Evolutionary conservation across 2,888 invertebrate genomes (phyloP), one percentile per base, ranked within the genome.

Genomic region (Toxonevra muliebris): DNA sequence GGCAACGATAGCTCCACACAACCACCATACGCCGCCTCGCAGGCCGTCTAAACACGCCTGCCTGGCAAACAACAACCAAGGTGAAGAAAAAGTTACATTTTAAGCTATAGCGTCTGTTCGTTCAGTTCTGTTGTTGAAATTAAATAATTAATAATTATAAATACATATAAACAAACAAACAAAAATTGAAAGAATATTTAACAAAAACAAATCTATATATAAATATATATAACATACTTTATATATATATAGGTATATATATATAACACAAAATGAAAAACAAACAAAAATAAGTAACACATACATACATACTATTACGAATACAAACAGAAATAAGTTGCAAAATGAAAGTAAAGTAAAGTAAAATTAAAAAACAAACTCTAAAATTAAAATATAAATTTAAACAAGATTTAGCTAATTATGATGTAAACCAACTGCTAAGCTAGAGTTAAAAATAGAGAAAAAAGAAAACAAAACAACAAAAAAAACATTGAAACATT

Each of bases 1-100:
- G 85, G 84, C 63, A 85, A 85, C 68, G 85, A 85, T 66, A 85
- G 80, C 74, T 82, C 85, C 65, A 84, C 85, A 71, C 85, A 84
- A 76, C 84, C 85, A 71, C 85, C 84, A 71, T 85, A 85, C 73
- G 85, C 85, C 69, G 82, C 85, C 68, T 85, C 85, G 57, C 85
- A 85, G 77, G 85, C 85, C 63, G 85, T 85, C 73, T 85, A 85
- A 30, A 82, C 66, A 64, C 74, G 64, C 64, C 66, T 66, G 68
- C 60, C 70, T 71, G 41, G 57, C 55, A 57, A 57, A 15, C 30
- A 30, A 30, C 20, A 45, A 30, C 48, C 58, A 41, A 58, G 58
- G 64, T 70, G 65, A 71, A 69, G 69, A 54, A 54, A 71, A 70
- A 69, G 66, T 69, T 69, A 75, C 76, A 79, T 80, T 78, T 77